Evolutionary conservation across 1,140 invertebrate genomes (phyloP), one percentile per base, ranked within the genome.

Genomic region (Ceratosolen solmsi): DNA sequence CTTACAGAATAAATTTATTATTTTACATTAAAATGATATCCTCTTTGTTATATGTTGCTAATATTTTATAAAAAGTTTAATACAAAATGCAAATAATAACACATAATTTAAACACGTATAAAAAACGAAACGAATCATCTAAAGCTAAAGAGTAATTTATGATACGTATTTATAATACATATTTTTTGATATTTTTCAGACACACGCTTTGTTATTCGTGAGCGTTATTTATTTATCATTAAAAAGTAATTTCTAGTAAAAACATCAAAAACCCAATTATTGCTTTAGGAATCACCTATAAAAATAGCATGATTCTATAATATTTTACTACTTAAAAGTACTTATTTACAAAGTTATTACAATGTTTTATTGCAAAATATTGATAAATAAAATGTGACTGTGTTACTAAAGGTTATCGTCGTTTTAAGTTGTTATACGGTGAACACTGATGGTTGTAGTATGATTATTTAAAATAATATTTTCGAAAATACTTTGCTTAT

Each of bases 321-420:
- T 9, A 20, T 38, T 38, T 38, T 0, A 38, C 33, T 68, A n/a
- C 13, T 68, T 38, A 38, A n/a, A 68, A 68, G 2, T 65, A 33
- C 15, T 22, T 25, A 65, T 68, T 22, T 38, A n/a, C 27, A n/a
- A n/a, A n/a, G 17, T n/a, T 9, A 68, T 38, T 68, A 38, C 7
- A 38, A 68, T 68, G 36, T 36, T 68, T 68, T 68, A 38, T 68
- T 68, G 63, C 63, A 68, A 68, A 68, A 68, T 68, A 38, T 38
- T n/a, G 63, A 68, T 68, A 68, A 63, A 68, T 68, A 68, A 68
- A 68, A 38, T 68, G 33, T 68, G 33, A 68, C 33, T 68, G 36
- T 8, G 58, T 65, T 38, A 22, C 33, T 68, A 68, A 68, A 68
- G 36, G 33, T 68, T 68, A 68, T 68, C 63, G 33, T 68, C 36